Percentiles rank a stretch among this genome's conserved stretches.
phyloP scores from a whole-genome alignment of 2,888 invertebrate genomes.

The Lepas anatifera region DNA sequence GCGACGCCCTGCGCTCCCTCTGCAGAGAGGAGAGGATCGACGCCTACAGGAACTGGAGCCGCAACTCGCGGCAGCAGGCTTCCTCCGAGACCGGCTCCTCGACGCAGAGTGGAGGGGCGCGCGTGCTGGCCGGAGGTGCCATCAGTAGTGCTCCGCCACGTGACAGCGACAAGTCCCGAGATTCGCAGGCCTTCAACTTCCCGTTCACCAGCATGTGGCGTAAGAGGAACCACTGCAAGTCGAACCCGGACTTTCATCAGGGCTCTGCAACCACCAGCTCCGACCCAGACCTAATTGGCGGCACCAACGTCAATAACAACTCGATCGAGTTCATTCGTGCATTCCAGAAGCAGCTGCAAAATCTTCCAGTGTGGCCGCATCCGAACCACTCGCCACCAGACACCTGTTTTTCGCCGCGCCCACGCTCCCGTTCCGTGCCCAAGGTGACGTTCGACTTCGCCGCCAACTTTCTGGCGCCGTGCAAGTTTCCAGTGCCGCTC shows the following conservation, averaged over 20 bases:
- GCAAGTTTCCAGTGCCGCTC: slow-evolving; percentile 15
- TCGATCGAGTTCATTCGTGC: slow-evolving; percentile 41
- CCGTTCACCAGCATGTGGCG: not conserved
- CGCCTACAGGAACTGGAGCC: slow-evolving; percentile 8
- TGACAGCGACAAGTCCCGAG: slow-evolving; percentile 25
- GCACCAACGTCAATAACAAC: slow-evolving; percentile 12
- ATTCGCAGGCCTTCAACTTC: not conserved
- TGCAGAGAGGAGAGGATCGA: slow-evolving; percentile 29
- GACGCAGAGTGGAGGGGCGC: slow-evolving; percentile 30
- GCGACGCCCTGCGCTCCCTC: slow-evolving; percentile 31
- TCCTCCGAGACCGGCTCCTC: slow-evolving; percentile 35
- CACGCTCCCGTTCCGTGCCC: slow-evolving; percentile 38
- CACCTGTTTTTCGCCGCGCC: slow-evolving; percentile 29
- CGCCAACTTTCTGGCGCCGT: slow-evolving; percentile 21
- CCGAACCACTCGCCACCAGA: slow-evolving; percentile 29
- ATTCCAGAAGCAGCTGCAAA: slow-evolving; percentile 45
- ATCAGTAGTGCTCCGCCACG: slow-evolving; percentile 28
- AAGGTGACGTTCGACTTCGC: slow-evolving; percentile 32
- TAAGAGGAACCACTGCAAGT: slow-evolving; percentile 7
- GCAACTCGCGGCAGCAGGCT: slow-evolving; percentile 25
- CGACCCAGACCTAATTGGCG: slow-evolving; percentile 7
- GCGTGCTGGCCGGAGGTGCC: slow-evolving; percentile 16
- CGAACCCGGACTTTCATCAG: not conserved
- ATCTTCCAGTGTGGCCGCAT: slow-evolving; percentile 38
- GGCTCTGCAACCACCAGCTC: not conserved